Conservation (phyloP, 2,888 invertebrate species). For the Nephrocerus scutellatus region DNA sequence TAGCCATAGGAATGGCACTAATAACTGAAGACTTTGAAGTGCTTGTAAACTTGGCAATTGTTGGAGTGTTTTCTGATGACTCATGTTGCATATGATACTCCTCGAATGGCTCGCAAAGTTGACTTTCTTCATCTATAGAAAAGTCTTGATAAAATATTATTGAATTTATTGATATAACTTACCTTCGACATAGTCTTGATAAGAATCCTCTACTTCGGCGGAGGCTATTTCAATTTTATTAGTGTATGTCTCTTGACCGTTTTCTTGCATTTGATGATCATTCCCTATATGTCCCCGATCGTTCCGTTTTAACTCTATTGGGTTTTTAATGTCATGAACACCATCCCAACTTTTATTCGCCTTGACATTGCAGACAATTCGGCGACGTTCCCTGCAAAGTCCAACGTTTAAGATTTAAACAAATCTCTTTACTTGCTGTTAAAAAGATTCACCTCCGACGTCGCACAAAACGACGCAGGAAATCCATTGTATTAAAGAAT, state of each 20-base stretch:
- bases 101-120: slow-evolving; percentile 17
- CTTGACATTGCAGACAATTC: slow-evolving; percentile 25
- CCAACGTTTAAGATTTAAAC: background rate
- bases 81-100: slow-evolving; percentile 18
- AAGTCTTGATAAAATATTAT: background rate
- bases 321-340: slow-evolving; percentile 24
- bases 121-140: slow-evolving; percentile 11
- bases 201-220: slow-evolving; percentile 10
- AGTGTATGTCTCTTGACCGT: background rate
- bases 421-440: background rate
- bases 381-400: slow-evolving; percentile 29
- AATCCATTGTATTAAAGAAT: slow-evolving; percentile 41
- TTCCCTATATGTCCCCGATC: slow-evolving; percentile 9
- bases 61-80: background rate
- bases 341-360: slow-evolving; percentile 27
- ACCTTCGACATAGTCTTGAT: slow-evolving; percentile 24
- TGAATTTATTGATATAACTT: background rate
- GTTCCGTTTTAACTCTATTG: slow-evolving; percentile 10
- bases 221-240: slow-evolving; percentile 7
- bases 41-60: slow-evolving; percentile 2
- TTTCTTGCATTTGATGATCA: slow-evolving; percentile 4
- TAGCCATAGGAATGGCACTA: too few species aligned
- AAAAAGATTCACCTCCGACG: slow-evolving; percentile 27
- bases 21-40: too few species aligned
- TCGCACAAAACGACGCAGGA: slow-evolving; percentile 37